These are phyloP conservation scores for Pterostichus madidus DNA, from an alignment of 2,888 invertebrate species.

Conservation along the genomic window DNA sequence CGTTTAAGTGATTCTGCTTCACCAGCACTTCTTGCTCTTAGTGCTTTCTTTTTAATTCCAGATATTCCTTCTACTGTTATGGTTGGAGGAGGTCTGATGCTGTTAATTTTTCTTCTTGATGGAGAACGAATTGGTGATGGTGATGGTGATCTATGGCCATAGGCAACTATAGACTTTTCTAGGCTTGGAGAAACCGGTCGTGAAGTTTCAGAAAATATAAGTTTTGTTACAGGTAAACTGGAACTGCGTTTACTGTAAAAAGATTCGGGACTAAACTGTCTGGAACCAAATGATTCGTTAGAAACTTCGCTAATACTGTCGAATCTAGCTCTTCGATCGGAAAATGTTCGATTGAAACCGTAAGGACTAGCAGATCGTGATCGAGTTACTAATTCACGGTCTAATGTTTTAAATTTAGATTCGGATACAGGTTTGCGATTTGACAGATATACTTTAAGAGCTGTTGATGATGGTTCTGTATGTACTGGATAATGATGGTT, in stretches of 20 bases:
- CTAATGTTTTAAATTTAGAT: slow-evolving; percentile 85
- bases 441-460: slow-evolving; percentile 83
- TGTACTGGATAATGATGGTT: slow-evolving; percentile 76
- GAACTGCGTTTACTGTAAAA: slow-evolving; percentile 79
- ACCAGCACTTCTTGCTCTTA: slow-evolving; percentile 84
- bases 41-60: slow-evolving; percentile 76
- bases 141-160: slow-evolving; percentile 63
- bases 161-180: slow-evolving; percentile 67
- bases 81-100: slow-evolving; percentile 76
- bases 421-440: slow-evolving; percentile 86
- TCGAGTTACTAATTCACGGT: slow-evolving; percentile 78
- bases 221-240: slow-evolving; percentile 83
- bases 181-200: slow-evolving; percentile 77
- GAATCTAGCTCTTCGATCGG: slow-evolving; percentile 74
- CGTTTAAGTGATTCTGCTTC: slow-evolving; percentile 78
- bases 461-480: slow-evolving; percentile 80
- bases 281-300: slow-evolving; percentile 73
- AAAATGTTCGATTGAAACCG: slow-evolving; percentile 68
- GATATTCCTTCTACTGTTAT: slow-evolving; percentile 75
- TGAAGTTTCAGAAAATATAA: slow-evolving; percentile 78
- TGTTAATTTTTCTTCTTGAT: slow-evolving; percentile 83
- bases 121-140: slow-evolving; percentile 82
- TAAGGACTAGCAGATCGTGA: slow-evolving; percentile 79
- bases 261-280: slow-evolving; percentile 74
- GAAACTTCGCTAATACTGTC: slow-evolving; percentile 74